Conservation (phyloP, 1,140 invertebrate species). For the Globodera ellingtonae region DNA sequence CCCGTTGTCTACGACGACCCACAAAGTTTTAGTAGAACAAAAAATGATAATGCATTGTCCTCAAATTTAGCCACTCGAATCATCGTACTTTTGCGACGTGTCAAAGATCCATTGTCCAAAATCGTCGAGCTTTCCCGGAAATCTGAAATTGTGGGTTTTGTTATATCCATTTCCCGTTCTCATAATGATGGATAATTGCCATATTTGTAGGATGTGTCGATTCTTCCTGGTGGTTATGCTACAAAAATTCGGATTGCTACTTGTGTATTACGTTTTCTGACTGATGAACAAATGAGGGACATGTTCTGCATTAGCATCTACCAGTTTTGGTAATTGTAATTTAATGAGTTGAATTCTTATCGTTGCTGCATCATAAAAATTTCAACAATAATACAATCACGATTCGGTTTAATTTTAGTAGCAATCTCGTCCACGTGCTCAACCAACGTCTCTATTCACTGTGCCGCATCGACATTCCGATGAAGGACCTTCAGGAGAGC, state of each 20-base stretch:
- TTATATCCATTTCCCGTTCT: too few species aligned
- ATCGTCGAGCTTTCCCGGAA: conserved; percentile 25
- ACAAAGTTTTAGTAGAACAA: conserved; percentile 2
- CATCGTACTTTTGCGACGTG: conserved; percentile 10
- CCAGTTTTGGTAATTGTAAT: conserved; percentile 28
- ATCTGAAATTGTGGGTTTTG: conserved; percentile 15
- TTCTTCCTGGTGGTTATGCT: conserved; percentile 27
- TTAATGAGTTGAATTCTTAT: neutral
- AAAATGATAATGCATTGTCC: neutral
- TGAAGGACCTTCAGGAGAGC: conserved; percentile 25
- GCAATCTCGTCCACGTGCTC: conserved; percentile 13
- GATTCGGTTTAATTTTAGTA: conserved; percentile 19
- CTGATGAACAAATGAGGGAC: conserved; percentile 31
- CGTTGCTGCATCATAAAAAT: neutral
- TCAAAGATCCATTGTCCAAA: conserved; percentile 12
- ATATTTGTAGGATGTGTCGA: conserved; percentile 17
- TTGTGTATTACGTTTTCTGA: conserved; percentile 31
- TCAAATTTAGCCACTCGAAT: conserved; percentile 8
- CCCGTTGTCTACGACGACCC: conserved; percentile 33
- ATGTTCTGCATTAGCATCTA: conserved; percentile 24
- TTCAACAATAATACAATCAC: conserved; percentile 14
- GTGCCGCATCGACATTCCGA: conserved; percentile 25
- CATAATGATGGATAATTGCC: neutral
- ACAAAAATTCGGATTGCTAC: conserved; percentile 38
- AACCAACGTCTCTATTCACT: conserved; percentile 31